A percentile compares a stretch with the other conserved stretches of the same genome.
These are phyloP conservation scores for Tachysurus fulvidraco DNA, from an alignment of 2,113 vertebrate genomes.

Conservation along the genomic window DNA sequence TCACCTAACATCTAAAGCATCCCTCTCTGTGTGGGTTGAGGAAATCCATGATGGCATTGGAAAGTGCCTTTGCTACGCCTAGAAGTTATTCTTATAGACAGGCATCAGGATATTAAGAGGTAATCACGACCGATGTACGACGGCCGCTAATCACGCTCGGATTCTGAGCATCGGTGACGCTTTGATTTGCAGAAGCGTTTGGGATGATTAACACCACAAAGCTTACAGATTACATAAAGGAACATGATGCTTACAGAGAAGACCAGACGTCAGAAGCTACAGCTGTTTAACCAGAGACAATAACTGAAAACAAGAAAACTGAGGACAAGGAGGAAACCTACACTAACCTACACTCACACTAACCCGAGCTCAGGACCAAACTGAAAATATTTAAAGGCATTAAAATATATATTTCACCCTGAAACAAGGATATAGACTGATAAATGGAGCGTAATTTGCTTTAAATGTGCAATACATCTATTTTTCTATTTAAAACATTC, in stretches of 20 bases:
- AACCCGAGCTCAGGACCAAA: not conserved
- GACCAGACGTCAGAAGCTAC: not conserved
- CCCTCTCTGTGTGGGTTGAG: too few relatives aligned
- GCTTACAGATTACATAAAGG: not conserved
- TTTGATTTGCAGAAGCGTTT: not conserved
- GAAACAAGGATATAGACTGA: too few relatives aligned
- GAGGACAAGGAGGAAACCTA: not conserved
- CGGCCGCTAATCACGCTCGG: not conserved
- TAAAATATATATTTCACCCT: not conserved
- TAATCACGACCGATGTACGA: conserved; percentile 29
- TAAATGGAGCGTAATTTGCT: not conserved
- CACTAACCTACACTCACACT: not conserved
- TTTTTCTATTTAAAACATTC: not conserved
- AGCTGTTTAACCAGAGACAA: not conserved
- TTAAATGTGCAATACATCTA: not conserved
- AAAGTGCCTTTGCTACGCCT: not conserved
- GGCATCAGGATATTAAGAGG: not conserved
- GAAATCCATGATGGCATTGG: not conserved
- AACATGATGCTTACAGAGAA: not conserved
- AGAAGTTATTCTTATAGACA: conserved; percentile 20
- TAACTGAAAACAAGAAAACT: not conserved
- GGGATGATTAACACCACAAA: not conserved
- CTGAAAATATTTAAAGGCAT: too few relatives aligned
- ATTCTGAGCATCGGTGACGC: not conserved
- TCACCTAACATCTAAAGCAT: conserved; percentile 11